Base-by-base conservation (phyloP, 2,888 invertebrate species). In the Drosophila prostipennis region DNA sequence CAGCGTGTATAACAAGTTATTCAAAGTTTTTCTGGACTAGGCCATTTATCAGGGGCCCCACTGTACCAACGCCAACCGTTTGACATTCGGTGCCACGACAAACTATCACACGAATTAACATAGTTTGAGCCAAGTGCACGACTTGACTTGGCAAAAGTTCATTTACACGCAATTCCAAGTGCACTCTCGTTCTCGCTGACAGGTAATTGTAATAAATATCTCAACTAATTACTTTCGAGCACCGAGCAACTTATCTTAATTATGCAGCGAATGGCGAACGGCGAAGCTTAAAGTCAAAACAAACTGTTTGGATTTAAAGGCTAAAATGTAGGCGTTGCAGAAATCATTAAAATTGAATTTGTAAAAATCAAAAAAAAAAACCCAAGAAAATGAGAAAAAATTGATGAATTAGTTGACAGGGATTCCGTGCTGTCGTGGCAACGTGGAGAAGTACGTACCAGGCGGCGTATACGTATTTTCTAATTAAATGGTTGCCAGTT, bases 191-290 rank as follows among this genome's bases (percentile, higher is more conserved):
- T 57, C 60, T 65, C 67, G 63, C 54, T 75, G 82, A 72, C 82
- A 85, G 82, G 80, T 82, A 80, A 82, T 82, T 80, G 85, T 72
- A 82, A 82, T 82, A 82, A 82, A 82, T 85, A 82, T 80, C 54
- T 64, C 70, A 52, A 74, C 82, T 82, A 82, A 82, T 82, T 82
- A 82, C 79, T 70, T 74, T 77, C 74, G 71, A 80, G 81, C 73
- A 70, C 68, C 48, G 57, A 60, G 60, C 71, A 74, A 80, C 68
- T 85, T 82, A 79, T 82, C 78, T 75, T 77, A 71, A 78, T 85
- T 85, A 80, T 53, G 71, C 58, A 48, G 11, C 16, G 45, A 51
- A 16, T 34, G 2, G 3, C 13, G 23, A 23, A 23, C 23, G 0
- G 23, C 51, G 16, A 8, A 11, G 36, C 29, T 16, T 61, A 11